These are phyloP conservation scores for Drosophila bunnanda DNA, from an alignment of 2,888 invertebrate species.

Conservation along the genomic window DNA sequence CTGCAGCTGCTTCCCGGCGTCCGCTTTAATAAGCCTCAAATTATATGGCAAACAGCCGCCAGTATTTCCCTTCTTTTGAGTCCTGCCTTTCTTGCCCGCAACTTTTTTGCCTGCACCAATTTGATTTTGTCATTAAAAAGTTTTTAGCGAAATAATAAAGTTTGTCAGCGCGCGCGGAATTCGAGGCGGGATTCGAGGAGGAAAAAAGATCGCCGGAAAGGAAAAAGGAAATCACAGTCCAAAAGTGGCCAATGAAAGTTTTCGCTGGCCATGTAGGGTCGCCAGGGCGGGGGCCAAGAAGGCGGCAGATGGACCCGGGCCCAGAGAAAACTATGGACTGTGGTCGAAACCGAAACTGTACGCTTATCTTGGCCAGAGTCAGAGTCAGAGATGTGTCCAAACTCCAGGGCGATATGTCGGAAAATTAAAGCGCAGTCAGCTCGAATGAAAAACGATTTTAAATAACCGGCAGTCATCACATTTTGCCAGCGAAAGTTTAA, in stretches of 20 bases:
- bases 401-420: conserved; percentile 16
- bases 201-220: conserved; percentile 14
- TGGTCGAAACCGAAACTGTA: conserved; percentile 20
- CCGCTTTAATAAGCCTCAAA: conserved; percentile 44
- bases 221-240: conserved; percentile 38
- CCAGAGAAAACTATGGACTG: conserved; percentile 25
- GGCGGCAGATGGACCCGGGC: conserved; percentile 7
- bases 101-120: conserved; percentile 51
- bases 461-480: conserved; percentile 25
- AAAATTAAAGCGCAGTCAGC: conserved; percentile 12
- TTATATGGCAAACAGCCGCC: conserved; percentile 39
- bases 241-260: conserved; percentile 52
- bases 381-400: conserved; percentile 28
- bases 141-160: conserved; percentile 63
- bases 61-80: not conserved
- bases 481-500: conserved; percentile 22
- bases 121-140: conserved; percentile 71
- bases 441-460: conserved; percentile 8
- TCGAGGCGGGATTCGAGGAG: too few relatives aligned
- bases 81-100: conserved; percentile 24
- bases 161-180: conserved; percentile 50
- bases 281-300: not conserved
- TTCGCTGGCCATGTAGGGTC: conserved; percentile 11
- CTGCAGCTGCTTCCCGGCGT: conserved; percentile 6
- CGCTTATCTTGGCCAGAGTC: conserved; percentile 27